These are phyloP conservation scores for Polyergus mexicanus DNA, from an alignment of 1,140 invertebrate genomes.

Conservation along the genomic window DNA sequence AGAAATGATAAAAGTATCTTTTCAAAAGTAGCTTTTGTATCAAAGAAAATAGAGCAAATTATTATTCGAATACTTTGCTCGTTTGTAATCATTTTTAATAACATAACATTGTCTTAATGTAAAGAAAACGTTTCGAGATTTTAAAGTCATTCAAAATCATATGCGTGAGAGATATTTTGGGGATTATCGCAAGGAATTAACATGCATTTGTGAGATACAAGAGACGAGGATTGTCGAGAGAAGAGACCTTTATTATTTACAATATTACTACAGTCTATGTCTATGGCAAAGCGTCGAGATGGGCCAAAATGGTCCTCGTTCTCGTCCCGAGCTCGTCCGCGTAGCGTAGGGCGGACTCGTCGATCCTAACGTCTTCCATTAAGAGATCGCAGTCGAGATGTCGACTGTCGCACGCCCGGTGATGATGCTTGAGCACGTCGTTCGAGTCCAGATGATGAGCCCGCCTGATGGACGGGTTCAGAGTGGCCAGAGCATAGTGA, in stretches of 20 bases:
- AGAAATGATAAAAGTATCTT: background rate
- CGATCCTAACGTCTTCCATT: constrained; percentile 78
- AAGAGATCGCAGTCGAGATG: constrained; percentile 81
- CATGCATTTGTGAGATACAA: background rate
- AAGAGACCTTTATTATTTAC: constrained; percentile 64
- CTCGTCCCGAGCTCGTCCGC: constrained; percentile 78
- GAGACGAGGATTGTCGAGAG: background rate
- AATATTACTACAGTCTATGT: constrained; percentile 48
- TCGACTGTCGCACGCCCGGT: constrained; percentile 79
- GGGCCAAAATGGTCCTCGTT: constrained; percentile 72
- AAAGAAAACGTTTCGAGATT: background rate
- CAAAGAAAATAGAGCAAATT: no score
- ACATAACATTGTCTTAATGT: background rate
- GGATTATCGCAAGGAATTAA: background rate
- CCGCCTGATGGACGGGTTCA: constrained; percentile 87
- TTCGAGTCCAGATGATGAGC: constrained; percentile 83
- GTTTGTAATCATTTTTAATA: background rate
- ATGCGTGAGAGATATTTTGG: background rate
- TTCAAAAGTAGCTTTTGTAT: no score
- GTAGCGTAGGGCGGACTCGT: constrained; percentile 80
- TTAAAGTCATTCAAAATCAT: background rate
- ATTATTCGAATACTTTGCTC: no score
- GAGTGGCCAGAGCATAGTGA: constrained; percentile 90
- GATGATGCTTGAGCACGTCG: constrained; percentile 82
- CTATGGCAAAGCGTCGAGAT: constrained; percentile 69